These are phyloP conservation scores for Protosalanx chinensis DNA, from an alignment of 2,797 vertebrate genomes.

Conservation along the genomic window DNA sequence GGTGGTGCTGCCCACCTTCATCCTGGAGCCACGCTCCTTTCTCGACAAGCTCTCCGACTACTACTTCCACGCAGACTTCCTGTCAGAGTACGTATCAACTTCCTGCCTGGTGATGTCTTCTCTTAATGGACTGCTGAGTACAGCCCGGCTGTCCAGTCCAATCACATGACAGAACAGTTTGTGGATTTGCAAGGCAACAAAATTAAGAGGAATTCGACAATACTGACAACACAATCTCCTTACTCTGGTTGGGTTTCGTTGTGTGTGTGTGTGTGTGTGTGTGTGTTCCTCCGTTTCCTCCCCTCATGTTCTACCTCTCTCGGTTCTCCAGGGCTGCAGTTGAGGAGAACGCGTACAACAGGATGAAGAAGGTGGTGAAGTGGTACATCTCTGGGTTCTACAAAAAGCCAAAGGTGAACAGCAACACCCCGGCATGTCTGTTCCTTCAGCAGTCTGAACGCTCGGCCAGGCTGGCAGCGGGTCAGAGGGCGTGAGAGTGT, in stretches of 20 bases:
- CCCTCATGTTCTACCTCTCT: no score
- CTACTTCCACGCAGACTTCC: slow-evolving; percentile 96
- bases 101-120: neutral
- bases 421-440: neutral
- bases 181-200: no score
- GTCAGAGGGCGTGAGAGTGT: no score
- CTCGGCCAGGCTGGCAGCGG: no score
- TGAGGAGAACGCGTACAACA: slow-evolving; percentile 93
- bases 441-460: neutral
- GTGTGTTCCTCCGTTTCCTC: no score
- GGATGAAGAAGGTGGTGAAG: slow-evolving; percentile 97
- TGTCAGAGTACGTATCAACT: slow-evolving; percentile 85
- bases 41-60: slow-evolving; percentile 98
- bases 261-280: no score
- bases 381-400: slow-evolving; percentile 99
- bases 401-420: slow-evolving; percentile 93
- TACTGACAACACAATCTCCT: no score
- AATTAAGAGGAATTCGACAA: no score
- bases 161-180: no score
- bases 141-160: no score
- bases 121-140: neutral
- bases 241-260: no score
- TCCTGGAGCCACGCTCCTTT: slow-evolving; percentile 94
- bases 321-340: slow-evolving; percentile 80
- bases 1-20: slow-evolving; percentile 96